Evolutionary conservation across 2,888 invertebrate species (phyloP), one percentile per base, ranked within the genome.

Genomic region (Andrena bicolor): DNA sequence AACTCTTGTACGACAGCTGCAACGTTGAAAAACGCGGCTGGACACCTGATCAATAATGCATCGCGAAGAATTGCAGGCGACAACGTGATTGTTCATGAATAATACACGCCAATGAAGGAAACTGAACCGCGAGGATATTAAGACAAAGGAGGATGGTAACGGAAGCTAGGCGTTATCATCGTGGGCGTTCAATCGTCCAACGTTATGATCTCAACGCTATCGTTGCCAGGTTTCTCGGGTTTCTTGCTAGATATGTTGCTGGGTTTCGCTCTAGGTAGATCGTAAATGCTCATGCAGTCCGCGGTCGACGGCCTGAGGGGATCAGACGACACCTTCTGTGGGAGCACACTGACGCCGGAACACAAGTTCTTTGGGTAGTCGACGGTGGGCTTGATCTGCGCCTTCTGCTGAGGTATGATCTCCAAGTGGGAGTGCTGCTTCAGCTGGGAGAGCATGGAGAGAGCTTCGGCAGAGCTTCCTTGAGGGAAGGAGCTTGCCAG

Each of bases 401-500:
- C 79, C 58, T 92, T 92, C 35, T 92, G 92, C 66, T 92, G 92
- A 1, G 93, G 93, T 82, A 94, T 93, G 35, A 94, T 93, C 68
- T 94, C 94, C 32, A 94, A 84, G 75, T 93, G 92, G 0, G 93
- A 91, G 48, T 94, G 93, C 35, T 93, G 93, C 56, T 93, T 91
- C 13, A 94, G 85, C 48, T 93, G 93, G 1, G 92, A 89, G 0
- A 93, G 78, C 78, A 93, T 90, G 2, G 92, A 90, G 0, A 92
- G 80, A 1, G 91, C 86, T 16, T 92, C 92, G 0, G 80, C 89
- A 0, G 91, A 80, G 26, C 87, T 91, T 0, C 86, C 28, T 16
- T 88, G 70, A 0, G 88, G 41, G 8, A 88, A 80, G 0, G 86
- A 72, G 49, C 70, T 86, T 0, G 90, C 74, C 8, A 90, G 60